phyloP scores from a whole-genome alignment of 2,113 vertebrate genomes.

The Passer domesticus region DNA sequence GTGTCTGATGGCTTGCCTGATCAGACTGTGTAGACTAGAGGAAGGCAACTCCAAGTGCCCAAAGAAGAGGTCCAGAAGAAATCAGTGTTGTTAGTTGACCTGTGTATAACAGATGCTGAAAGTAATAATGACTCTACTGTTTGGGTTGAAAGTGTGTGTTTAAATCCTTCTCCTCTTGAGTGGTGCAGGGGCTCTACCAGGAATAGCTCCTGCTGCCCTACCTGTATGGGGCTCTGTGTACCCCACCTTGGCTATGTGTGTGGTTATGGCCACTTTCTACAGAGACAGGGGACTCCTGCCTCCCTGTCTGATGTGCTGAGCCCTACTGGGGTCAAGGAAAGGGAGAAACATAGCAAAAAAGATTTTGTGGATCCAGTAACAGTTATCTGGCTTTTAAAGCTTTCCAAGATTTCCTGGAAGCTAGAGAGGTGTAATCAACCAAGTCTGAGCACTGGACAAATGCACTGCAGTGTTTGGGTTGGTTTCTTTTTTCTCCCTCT shows the following conservation, averaged over 20 bases:
- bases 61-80: neutral
- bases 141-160: neutral
- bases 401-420: slow-evolving; percentile 21
- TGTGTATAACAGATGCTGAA: neutral
- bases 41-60: neutral
- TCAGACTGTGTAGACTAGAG: neutral
- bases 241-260: rapidly evolving
- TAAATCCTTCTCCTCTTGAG: neutral
- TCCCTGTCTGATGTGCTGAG: neutral
- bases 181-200: neutral
- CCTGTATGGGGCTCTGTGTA: neutral
- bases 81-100: neutral
- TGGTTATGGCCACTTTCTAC: neutral
- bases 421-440: neutral
- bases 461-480: neutral
- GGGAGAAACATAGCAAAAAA: neutral
- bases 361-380: neutral
- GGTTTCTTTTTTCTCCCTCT: neutral
- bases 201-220: neutral
- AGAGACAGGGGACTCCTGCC: neutral
- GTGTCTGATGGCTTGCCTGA: neutral
- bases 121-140: neutral
- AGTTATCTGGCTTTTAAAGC: neutral
- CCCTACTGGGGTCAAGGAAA: neutral
- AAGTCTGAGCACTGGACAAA: neutral